These are phyloP conservation scores for Periophthalmus modestus DNA, from an alignment of 2,113 vertebrate genomes.

Conservation along the genomic window DNA sequence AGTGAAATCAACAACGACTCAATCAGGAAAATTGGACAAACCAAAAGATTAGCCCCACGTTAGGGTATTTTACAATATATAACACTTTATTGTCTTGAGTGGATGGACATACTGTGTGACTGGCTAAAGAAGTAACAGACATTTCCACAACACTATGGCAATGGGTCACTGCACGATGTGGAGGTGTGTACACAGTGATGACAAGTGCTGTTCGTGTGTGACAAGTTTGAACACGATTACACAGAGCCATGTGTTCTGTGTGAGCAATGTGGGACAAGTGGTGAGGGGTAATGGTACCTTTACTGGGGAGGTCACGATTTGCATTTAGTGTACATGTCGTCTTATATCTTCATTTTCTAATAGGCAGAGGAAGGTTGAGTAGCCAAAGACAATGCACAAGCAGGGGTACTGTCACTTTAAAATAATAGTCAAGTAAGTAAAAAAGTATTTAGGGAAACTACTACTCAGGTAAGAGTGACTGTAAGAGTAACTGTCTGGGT, in stretches of 20 bases:
- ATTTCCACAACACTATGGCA: conserved; percentile 69
- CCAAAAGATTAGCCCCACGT: conserved; percentile 53
- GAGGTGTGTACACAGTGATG: conserved; percentile 50
- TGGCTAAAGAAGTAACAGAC: conserved; percentile 51
- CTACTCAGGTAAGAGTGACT: too few relatives aligned
- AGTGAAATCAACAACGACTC: conserved; percentile 98
- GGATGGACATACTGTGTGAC: conserved; percentile 54
- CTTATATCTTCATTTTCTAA: too few relatives aligned
- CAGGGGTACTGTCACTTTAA: too few relatives aligned
- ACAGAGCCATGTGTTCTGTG: conserved; percentile 14
- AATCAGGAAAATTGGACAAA: conserved; percentile 83
- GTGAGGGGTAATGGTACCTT: not conserved
- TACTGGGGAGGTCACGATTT: not conserved
- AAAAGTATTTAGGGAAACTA: too few relatives aligned
- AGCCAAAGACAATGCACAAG: too few relatives aligned
- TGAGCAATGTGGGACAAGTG: conserved; percentile 12
- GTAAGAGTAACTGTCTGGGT: not conserved
- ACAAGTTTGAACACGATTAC: conserved; percentile 17
- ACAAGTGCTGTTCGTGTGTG: conserved; percentile 26
- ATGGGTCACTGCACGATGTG: conserved; percentile 65
- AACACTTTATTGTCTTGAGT: conserved; percentile 57
- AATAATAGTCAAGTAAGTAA: too few relatives aligned
- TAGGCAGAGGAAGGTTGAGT: too few relatives aligned
- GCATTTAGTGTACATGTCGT: not conserved
- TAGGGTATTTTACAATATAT: conserved; percentile 58